Percentiles rank a stretch among this genome's conserved stretches.
Evolutionary conservation across 2,113 vertebrate species (phyloP).

Genomic region (Pontoporia blainvillei): DNA sequence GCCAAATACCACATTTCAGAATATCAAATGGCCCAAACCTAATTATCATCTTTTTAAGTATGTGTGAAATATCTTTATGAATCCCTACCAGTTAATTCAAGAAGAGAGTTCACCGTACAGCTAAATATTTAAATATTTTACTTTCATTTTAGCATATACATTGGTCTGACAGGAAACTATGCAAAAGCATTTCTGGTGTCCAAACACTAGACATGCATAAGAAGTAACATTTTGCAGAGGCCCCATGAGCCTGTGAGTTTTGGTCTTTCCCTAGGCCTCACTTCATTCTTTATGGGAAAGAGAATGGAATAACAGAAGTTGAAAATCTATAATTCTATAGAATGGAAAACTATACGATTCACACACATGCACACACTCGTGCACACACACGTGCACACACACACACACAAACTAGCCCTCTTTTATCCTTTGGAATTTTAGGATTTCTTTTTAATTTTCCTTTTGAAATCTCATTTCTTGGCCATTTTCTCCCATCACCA

Average conservation of each 20-base stretch:
- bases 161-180: background rate
- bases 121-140: slow-evolving; percentile 42
- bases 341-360: background rate
- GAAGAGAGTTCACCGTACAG: background rate
- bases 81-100: slow-evolving; percentile 19
- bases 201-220: background rate
- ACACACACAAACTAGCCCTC: background rate
- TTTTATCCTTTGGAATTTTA: background rate
- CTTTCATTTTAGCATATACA: background rate
- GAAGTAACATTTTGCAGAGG: background rate
- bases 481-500: background rate
- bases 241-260: background rate
- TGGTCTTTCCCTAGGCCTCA: background rate
- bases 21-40: background rate
- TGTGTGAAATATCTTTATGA: slow-evolving; percentile 18
- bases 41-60: slow-evolving; percentile 33
- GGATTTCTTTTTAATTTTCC: background rate
- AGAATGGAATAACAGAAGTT: background rate
- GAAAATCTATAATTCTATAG: background rate
- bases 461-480: background rate
- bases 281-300: background rate
- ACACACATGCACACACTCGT: background rate
- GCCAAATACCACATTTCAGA: slow-evolving; percentile 18
- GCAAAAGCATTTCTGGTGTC: background rate
- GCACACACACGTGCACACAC: background rate